These are phyloP conservation scores for Platalea minor DNA, from an alignment of 2,797 vertebrate species.

Conservation along the genomic window DNA sequence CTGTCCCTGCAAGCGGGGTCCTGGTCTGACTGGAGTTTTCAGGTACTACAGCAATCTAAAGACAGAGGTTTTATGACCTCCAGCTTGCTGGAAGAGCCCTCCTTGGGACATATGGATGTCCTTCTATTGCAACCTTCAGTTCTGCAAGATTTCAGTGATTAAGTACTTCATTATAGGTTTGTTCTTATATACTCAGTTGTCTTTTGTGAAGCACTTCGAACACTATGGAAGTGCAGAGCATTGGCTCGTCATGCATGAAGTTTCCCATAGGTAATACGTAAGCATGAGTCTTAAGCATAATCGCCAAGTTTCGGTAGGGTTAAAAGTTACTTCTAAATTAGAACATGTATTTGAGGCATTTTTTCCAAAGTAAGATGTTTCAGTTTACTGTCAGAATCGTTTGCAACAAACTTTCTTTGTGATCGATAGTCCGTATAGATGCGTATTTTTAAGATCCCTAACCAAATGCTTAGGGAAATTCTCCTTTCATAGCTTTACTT, in stretches of 20 bases:
- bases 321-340: conserved; percentile 57
- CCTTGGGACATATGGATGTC: background rate
- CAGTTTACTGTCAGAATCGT: conserved; percentile 36
- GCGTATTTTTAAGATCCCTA: conserved; percentile 39
- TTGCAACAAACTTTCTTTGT: conserved; percentile 48
- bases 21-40: conserved; percentile 25
- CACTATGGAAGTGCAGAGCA: conserved; percentile 33
- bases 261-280: conserved; percentile 40
- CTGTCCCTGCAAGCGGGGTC: background rate
- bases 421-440: conserved; percentile 33
- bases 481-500: conserved; percentile 44
- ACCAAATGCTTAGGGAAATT: background rate
- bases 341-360: conserved; percentile 35
- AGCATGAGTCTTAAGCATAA: conserved; percentile 47
- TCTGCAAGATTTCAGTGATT: conserved; percentile 56
- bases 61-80: background rate
- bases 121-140: conserved; percentile 56
- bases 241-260: conserved; percentile 37
- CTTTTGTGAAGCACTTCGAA: conserved; percentile 37
- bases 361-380: conserved; percentile 22
- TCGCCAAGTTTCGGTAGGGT: conserved; percentile 51
- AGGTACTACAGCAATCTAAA: conserved; percentile 2
- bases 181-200: conserved; percentile 38
- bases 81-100: conserved; percentile 16
- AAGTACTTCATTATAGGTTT: conserved; percentile 44